Percentiles rank a stretch among this genome's conserved stretches.
phyloP scores from a whole-genome alignment of 37 sponge, comb jelly and placozoan genomes.

The Bolinopsis microptera region DNA sequence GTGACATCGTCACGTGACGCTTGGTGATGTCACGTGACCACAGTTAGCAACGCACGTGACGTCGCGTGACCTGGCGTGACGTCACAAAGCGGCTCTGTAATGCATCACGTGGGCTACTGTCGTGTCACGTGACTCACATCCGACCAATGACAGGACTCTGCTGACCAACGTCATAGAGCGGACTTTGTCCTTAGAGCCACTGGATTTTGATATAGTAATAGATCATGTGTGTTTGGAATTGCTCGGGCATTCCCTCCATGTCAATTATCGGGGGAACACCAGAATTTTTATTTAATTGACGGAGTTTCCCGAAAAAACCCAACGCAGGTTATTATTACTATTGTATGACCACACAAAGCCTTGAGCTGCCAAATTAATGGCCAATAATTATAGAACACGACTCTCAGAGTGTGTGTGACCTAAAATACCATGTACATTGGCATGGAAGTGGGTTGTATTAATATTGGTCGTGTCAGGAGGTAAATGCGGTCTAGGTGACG shows the following conservation, averaged over 20 bases:
- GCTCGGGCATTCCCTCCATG: not conserved
- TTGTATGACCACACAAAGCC: not conserved
- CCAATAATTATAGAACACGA: too few relatives aligned
- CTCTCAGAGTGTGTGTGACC: too few relatives aligned
- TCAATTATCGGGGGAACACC: not conserved
- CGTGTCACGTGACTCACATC: not conserved
- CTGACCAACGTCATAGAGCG: not conserved
- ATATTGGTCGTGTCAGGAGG: too few relatives aligned
- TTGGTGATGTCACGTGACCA: not conserved
- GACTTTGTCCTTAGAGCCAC: not conserved
- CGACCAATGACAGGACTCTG: not conserved
- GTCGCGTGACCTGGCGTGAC: conserved; percentile 11
- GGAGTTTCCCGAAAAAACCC: too few relatives aligned
- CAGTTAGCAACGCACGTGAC: not conserved
- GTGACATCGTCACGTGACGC: not conserved
- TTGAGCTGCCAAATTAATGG: not conserved
- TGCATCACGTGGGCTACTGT: not conserved
- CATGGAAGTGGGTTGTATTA: too few relatives aligned
- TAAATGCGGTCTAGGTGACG: too few relatives aligned
- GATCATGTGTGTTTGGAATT: not conserved
- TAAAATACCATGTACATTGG: too few relatives aligned
- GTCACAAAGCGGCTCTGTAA: not conserved
- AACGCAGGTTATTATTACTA: not conserved
- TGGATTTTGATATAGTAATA: not conserved
- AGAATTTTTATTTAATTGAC: not conserved